A percentile compares a stretch with the other conserved stretches of the same genome.
phyloP scores from a whole-genome alignment of 2,113 vertebrate species.

The Aldabrachelys gigantea region DNA sequence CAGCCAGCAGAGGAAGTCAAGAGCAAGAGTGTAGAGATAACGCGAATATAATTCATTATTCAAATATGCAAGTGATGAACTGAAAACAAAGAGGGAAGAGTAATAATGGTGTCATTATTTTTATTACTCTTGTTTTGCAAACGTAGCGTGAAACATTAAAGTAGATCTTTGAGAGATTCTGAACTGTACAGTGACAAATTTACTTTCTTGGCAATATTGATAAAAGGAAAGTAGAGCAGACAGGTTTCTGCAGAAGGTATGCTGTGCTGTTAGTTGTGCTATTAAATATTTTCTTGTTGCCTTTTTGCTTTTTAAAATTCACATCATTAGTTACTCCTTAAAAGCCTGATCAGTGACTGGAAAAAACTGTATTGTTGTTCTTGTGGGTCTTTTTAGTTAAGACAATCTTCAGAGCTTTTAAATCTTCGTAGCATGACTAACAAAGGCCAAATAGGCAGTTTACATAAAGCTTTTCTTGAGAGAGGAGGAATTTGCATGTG shows the following conservation, averaged over 20 bases:
- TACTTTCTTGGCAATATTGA: constrained; percentile 76
- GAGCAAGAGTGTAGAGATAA: constrained; percentile 92
- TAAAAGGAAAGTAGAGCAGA: constrained; percentile 77
- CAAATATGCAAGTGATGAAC: constrained; percentile 92
- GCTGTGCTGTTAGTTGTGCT: constrained; percentile 69
- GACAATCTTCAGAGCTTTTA: constrained; percentile 53
- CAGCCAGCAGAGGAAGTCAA: constrained; percentile 87
- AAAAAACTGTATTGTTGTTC: constrained; percentile 43
- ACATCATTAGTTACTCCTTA: constrained; percentile 59
- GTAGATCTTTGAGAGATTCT: constrained; percentile 80
- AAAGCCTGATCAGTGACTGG: constrained; percentile 37
- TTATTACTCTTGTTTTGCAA: constrained; percentile 92
- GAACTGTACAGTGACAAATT: constrained; percentile 77
- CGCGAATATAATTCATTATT: constrained; percentile 98
- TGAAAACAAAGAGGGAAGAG: constrained; percentile 85
- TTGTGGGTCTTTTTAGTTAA: constrained; percentile 54
- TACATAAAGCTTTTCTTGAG: constrained; percentile 30
- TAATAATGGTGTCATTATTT: constrained; percentile 97
- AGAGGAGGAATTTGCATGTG: constrained; percentile 47
- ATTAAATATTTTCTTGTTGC: constrained; percentile 66
- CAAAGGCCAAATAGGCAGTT: constrained; percentile 37
- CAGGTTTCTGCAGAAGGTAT: constrained; percentile 73
- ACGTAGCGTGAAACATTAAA: constrained; percentile 88
- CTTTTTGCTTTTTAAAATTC: constrained; percentile 59
- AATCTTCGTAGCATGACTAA: constrained; percentile 47